phyloP scores from a whole-genome alignment of 2,888 invertebrate genomes.

The Campoplex capitator region DNA sequence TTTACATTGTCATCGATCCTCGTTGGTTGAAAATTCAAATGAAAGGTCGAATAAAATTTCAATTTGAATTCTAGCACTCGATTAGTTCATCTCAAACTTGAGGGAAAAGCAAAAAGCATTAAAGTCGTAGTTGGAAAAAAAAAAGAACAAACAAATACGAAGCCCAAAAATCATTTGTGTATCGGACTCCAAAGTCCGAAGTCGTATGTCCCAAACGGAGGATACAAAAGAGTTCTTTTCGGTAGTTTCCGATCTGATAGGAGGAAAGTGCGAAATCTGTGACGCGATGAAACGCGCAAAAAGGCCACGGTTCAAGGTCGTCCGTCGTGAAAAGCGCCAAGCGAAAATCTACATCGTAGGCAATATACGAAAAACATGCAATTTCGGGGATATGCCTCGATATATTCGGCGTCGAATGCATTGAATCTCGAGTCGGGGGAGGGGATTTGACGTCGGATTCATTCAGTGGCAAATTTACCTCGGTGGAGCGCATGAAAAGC shows the following conservation, averaged over 20 bases:
- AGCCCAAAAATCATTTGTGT: not conserved
- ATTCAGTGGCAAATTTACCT: constrained; percentile 10
- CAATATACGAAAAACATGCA: constrained; percentile 12
- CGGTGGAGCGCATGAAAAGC: constrained; percentile 14
- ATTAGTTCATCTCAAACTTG: not conserved
- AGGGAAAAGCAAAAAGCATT: not conserved
- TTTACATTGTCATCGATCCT: not conserved
- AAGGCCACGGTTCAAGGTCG: constrained; percentile 63
- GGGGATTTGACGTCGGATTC: not conserved
- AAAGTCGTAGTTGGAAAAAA: not conserved
- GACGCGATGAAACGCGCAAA: not conserved
- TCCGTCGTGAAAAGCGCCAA: not conserved
- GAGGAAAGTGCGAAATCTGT: not conserved
- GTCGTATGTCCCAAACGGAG: not conserved
- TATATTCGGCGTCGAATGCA: not conserved
- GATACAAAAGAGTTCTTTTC: not conserved
- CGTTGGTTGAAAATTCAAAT: no score
- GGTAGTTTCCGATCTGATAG: constrained; percentile 5
- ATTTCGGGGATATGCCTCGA: not conserved
- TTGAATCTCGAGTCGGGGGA: not conserved
- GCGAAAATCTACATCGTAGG: constrained; percentile 3
- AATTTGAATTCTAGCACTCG: not conserved
- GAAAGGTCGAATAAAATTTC: not conserved
- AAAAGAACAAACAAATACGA: not conserved
- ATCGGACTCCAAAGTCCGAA: not conserved